Evolutionary conservation across 1,140 invertebrate genomes (phyloP).

Genomic region (Drosophila novamexicana): DNA sequence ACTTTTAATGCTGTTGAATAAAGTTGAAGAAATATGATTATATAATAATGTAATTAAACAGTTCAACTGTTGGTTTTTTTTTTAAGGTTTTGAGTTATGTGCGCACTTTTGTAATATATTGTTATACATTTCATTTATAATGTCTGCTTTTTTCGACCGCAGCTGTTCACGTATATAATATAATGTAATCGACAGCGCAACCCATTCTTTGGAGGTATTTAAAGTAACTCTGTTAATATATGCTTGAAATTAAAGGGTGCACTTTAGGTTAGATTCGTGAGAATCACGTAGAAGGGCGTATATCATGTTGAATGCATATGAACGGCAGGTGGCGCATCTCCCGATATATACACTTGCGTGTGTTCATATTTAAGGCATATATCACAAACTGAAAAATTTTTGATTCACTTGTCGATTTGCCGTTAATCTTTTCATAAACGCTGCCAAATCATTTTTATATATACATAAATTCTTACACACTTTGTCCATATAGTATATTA

Average conservation of each 20-base stretch:
- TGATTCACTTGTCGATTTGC: not conserved
- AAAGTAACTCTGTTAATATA: not conserved
- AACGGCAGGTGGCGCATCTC: not conserved
- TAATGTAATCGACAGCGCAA: not conserved
- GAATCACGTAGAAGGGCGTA: not conserved
- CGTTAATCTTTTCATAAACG: conserved; percentile 6
- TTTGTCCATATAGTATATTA: conserved; percentile 7
- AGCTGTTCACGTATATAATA: not conserved
- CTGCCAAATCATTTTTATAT: not conserved
- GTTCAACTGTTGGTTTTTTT: not conserved
- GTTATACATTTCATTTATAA: not conserved
- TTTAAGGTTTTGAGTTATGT: not conserved
- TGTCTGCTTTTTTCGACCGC: not conserved
- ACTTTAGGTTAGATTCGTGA: not conserved
- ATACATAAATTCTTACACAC: not conserved
- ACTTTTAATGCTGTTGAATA: conserved; percentile 33
- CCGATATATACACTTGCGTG: not conserved
- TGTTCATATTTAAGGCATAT: conserved; percentile 2
- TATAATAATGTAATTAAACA: conserved; percentile 23
- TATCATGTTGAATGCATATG: not conserved
- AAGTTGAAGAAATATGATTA: conserved; percentile 46
- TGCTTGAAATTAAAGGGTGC: not conserved
- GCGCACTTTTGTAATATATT: conserved; percentile 1
- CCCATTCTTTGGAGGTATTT: not conserved
- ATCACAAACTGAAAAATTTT: not conserved